Evolutionary conservation across 2,888 invertebrate genomes (phyloP), one percentile per base, ranked within the genome.

Genomic region (Oligia latruncula): DNA sequence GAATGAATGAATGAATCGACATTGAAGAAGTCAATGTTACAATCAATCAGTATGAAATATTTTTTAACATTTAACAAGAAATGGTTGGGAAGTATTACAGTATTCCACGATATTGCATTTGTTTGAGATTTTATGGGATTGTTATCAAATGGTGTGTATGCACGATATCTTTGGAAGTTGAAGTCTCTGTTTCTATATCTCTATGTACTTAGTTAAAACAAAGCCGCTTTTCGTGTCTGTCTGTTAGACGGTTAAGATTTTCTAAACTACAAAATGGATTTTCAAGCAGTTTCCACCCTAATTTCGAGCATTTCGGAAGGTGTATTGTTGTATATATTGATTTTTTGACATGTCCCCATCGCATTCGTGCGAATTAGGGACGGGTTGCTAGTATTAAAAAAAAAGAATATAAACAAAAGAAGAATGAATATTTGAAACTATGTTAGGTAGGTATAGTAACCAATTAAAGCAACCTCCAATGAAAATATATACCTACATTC

Each of bases 91-190:
- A 43, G 52, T 65, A 73, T 75, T 66, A 52, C 49, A 49, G 68
- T 82, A 67, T 71, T 74, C 65, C 55, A 84, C 65, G 85, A 71
- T 15, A 87, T 40, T 74, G 67, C 60, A 76, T 29, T 46, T 29
- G 23, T 77, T 85, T 75, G 35, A 74, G 46, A 60, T 81, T 75
- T 83, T 67, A 71, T 70, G n/a, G 13, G 20, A 74, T 46, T 55
- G 13, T 71, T 79, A 43, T 43, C 13, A 72, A 87, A 86, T 71
- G 43, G 71, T 62, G 52, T 62, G 0, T 13, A 17, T 82, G 35
- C 87, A 86, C 85, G 87, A 76, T 58, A 83, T 74, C 29, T 40
- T 8, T 20, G 11, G 15, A 71, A 29, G 17, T 71, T 73, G 29
- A 67, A 60, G 15, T 46, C 23, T 40, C 2, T 60, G 29, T 23